These are phyloP conservation scores for Xyliphius kryptos DNA, from an alignment of 2,113 vertebrate genomes.

Conservation along the genomic window DNA sequence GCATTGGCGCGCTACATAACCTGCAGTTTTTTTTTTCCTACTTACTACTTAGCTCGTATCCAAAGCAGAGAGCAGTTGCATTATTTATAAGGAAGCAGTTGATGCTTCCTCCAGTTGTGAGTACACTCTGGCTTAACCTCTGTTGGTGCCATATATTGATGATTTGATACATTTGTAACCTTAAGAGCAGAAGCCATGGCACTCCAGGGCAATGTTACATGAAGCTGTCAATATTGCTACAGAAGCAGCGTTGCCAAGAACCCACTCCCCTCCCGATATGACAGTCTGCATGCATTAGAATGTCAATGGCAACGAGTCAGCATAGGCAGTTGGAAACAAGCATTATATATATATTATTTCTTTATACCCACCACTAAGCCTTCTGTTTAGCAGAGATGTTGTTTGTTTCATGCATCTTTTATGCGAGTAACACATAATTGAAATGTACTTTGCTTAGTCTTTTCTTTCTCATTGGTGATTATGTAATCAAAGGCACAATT, in stretches of 20 bases:
- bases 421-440: too few species aligned
- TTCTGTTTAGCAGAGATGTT: too few species aligned
- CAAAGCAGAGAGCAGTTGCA: too few species aligned
- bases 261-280: slow-evolving; percentile 25
- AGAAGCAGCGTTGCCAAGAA: slow-evolving; percentile 31
- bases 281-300: slow-evolving; percentile 50
- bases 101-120: slow-evolving; percentile 27
- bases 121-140: slow-evolving; percentile 25
- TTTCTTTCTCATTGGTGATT: too few species aligned
- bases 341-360: slow-evolving; percentile 1
- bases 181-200: slow-evolving; percentile 46
- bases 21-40: background rate
- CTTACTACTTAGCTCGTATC: too few species aligned
- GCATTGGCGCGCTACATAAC: background rate
- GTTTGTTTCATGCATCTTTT: too few species aligned
- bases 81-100: slow-evolving; percentile 24
- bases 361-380: slow-evolving; percentile 4
- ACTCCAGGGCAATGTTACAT: slow-evolving; percentile 42
- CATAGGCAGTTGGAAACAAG: slow-evolving; percentile 38
- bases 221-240: slow-evolving; percentile 47
- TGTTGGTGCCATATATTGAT: slow-evolving; percentile 46
- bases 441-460: too few species aligned
- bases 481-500: too few species aligned
- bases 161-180: slow-evolving; percentile 55
- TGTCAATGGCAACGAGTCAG: slow-evolving; percentile 40